phyloP scores from a whole-genome alignment of 2,888 invertebrate species.

The Ischnus inquisitorius region DNA sequence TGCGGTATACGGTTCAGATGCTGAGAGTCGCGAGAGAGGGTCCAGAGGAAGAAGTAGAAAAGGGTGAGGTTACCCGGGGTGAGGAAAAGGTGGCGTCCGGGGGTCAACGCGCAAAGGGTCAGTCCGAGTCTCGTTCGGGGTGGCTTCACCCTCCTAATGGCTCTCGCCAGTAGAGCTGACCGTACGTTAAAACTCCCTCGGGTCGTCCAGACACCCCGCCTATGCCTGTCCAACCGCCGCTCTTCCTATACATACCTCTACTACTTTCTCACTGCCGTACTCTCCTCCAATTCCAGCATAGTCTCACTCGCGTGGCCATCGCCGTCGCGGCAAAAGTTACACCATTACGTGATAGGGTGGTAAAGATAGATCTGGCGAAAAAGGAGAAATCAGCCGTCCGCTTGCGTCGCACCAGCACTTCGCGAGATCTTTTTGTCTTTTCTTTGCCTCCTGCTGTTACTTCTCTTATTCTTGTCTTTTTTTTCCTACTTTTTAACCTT shows the following conservation, averaged over 20 bases:
- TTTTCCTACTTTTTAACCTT: constrained; percentile 33
- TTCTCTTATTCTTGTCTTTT: constrained; percentile 29
- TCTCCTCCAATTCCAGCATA: constrained; percentile 1
- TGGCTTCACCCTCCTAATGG: constrained; percentile 71
- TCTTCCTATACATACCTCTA: not conserved
- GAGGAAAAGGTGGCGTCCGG: constrained; percentile 40
- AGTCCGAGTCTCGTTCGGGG: constrained; percentile 57
- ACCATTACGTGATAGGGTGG: constrained; percentile 82
- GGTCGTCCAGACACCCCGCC: constrained; percentile 70
- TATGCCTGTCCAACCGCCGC: constrained; percentile 32
- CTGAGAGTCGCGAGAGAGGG: constrained; percentile 46
- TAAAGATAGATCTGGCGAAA: constrained; percentile 71
- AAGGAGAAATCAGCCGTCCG: constrained; percentile 61
- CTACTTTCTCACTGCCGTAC: not conserved
- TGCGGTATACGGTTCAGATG: constrained; percentile 23
- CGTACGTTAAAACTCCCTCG: constrained; percentile 83
- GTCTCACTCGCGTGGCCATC: constrained; percentile 66
- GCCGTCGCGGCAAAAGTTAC: constrained; percentile 80
- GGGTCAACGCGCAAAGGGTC: constrained; percentile 53
- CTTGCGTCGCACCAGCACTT: constrained; percentile 17
- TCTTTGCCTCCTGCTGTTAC: constrained; percentile 59
- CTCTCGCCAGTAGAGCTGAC: constrained; percentile 78
- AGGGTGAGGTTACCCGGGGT: constrained; percentile 1
- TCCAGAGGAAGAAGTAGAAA: constrained; percentile 28
- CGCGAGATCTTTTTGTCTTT: constrained; percentile 14